Evolutionary conservation across 2,888 invertebrate genomes (phyloP).

Genomic region (Herminia tarsipennalis): DNA sequence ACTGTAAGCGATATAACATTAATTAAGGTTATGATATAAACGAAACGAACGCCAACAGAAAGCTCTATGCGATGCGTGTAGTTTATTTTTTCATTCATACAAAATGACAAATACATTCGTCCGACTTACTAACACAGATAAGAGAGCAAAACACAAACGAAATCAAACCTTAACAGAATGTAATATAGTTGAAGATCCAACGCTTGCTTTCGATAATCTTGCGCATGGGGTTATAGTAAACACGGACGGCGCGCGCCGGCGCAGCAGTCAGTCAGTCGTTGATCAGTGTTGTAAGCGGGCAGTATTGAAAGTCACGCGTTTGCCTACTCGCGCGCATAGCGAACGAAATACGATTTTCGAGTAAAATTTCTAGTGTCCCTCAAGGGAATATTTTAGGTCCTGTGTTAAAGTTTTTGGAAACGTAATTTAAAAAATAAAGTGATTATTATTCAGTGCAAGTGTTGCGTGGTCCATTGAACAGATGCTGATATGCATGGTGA

Average conservation of each 20-base stretch:
- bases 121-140: slow-evolving; percentile 80
- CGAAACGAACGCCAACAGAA: slow-evolving; percentile 74
- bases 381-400: slow-evolving; percentile 67
- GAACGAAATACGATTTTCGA: slow-evolving; percentile 65
- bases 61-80: slow-evolving; percentile 73
- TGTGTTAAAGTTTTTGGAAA: slow-evolving; percentile 52
- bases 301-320: slow-evolving; percentile 70
- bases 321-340: slow-evolving; percentile 59
- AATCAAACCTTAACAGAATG: slow-evolving; percentile 18
- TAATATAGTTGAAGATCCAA: slow-evolving; percentile 49
- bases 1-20: slow-evolving; percentile 69
- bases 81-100: slow-evolving; percentile 83
- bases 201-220: slow-evolving; percentile 62
- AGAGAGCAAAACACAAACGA: slow-evolving; percentile 35
- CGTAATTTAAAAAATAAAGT: slow-evolving; percentile 45
- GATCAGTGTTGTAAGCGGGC: slow-evolving; percentile 68
- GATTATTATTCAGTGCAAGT: slow-evolving; percentile 56
- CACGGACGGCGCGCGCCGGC: slow-evolving; percentile 74
- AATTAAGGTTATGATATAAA: slow-evolving; percentile 82
- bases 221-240: slow-evolving; percentile 81
- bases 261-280: slow-evolving; percentile 60
- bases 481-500: slow-evolving; percentile 79
- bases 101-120: slow-evolving; percentile 80
- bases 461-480: slow-evolving; percentile 62
- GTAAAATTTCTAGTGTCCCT: slow-evolving; percentile 54